A percentile compares a stretch with the other conserved stretches of the same genome.
phyloP scores from a whole-genome alignment of 2,797 vertebrate genomes.

The Poecile montanus region DNA sequence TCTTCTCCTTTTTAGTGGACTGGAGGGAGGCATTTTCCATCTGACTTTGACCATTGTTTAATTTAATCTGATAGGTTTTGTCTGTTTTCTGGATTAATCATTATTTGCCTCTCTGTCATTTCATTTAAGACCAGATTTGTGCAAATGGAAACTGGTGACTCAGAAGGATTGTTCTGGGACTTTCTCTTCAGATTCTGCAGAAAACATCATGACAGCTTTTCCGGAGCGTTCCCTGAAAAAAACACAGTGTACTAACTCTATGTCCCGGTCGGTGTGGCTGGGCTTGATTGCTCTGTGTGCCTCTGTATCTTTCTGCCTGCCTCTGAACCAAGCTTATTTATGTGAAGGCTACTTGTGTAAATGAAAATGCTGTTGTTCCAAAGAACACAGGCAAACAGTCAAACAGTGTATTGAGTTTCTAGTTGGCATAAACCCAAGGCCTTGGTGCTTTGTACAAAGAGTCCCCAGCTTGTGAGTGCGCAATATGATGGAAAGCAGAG shows the following conservation, averaged over 20 bases:
- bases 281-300: not conserved
- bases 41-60: not conserved
- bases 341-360: not conserved
- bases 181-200: not conserved
- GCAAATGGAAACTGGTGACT: not conserved
- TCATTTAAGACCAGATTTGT: not conserved
- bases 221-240: not conserved
- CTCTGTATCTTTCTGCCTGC: not conserved
- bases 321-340: not conserved
- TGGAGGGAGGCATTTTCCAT: not conserved
- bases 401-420: not conserved
- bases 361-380: constrained; percentile 8
- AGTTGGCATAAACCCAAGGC: not conserved
- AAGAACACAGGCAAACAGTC: not conserved
- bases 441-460: not conserved
- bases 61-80: not conserved
- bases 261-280: rapidly evolving
- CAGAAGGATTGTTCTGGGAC: not conserved
- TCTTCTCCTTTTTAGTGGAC: not conserved
- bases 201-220: not conserved
- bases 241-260: not conserved
- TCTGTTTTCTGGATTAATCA: not conserved
- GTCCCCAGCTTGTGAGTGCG: not conserved
- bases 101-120: not conserved
- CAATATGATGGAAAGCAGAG: not conserved